phyloP scores from a whole-genome alignment of 2,797 vertebrate species.

The Crocidura indochinensis region DNA sequence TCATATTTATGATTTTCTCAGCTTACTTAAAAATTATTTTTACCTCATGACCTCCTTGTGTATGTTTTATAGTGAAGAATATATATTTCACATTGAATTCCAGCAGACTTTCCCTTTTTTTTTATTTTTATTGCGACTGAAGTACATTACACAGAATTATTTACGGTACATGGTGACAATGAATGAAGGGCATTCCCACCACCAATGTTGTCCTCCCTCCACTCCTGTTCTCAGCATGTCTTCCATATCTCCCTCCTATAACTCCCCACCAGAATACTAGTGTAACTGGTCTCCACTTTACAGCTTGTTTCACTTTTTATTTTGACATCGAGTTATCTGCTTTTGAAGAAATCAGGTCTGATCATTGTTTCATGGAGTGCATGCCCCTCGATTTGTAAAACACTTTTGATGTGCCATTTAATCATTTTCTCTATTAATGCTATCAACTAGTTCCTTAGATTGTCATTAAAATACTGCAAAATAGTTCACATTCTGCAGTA shows the following conservation, averaged over 20 bases:
- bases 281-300: too few species aligned
- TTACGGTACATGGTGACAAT: too few species aligned
- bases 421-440: conserved; percentile 70
- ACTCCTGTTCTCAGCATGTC: too few species aligned
- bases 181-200: too few species aligned
- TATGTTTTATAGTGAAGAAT: not conserved
- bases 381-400: conserved; percentile 61
- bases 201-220: too few species aligned
- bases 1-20: not conserved
- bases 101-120: conserved; percentile 63
- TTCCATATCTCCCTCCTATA: too few species aligned
- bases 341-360: conserved; percentile 25
- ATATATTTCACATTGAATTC: conserved; percentile 33
- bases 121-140: too few species aligned
- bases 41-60: not conserved
- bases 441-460: conserved; percentile 58
- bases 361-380: conserved; percentile 56
- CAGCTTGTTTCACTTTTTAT: conserved; percentile 76
- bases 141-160: too few species aligned
- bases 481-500: conserved; percentile 66
- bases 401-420: conserved; percentile 33
- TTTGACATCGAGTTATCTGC: conserved; percentile 64
- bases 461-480: conserved; percentile 75
- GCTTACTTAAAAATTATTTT: not conserved
- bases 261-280: too few species aligned